A percentile compares a stretch with the other conserved stretches of the same genome.
These are phyloP conservation scores for Mugil cephalus DNA, from an alignment of 2,113 vertebrate species.

Conservation along the genomic window DNA sequence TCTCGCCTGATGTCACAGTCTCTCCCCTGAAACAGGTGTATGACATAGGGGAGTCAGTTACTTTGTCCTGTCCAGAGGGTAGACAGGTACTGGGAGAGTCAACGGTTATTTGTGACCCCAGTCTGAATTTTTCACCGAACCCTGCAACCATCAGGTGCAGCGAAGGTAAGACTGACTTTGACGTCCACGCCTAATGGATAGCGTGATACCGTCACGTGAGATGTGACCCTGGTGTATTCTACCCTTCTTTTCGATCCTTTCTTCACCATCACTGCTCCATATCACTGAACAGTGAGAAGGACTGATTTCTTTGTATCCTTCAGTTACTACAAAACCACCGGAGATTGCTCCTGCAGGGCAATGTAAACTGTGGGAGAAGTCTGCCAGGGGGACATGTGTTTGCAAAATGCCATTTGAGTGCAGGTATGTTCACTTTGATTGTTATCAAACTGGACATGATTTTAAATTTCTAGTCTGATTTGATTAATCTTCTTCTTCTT, in stretches of 20 bases:
- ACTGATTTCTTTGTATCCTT: slow-evolving; percentile 20
- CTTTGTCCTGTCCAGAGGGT: slow-evolving; percentile 81
- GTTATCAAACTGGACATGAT: not conserved
- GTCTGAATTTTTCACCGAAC: slow-evolving; percentile 88
- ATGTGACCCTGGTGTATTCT: not conserved
- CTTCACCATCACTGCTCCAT: not conserved
- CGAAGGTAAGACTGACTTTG: slow-evolving; percentile 75
- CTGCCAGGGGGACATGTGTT: slow-evolving; percentile 82
- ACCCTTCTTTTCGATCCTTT: not conserved
- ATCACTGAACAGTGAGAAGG: not conserved
- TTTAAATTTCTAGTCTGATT: no score
- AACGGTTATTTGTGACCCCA: slow-evolving; percentile 85
- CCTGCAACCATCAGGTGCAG: slow-evolving; percentile 77
- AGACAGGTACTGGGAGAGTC: slow-evolving; percentile 81
- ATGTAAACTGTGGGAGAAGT: slow-evolving; percentile 89
- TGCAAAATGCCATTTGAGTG: slow-evolving; percentile 92
- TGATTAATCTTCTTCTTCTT: not conserved
- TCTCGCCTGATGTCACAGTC: slow-evolving; percentile 73
- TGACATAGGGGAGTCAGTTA: slow-evolving; percentile 84
- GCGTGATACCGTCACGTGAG: no score
- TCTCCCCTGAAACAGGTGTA: slow-evolving; percentile 79
- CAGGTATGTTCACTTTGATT: slow-evolving; percentile 79
- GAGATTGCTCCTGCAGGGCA: not conserved
- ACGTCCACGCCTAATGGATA: not conserved
- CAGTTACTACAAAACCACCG: not conserved